Conservation (phyloP, 2,113 vertebrate genomes). For the Labrus mixtus region DNA sequence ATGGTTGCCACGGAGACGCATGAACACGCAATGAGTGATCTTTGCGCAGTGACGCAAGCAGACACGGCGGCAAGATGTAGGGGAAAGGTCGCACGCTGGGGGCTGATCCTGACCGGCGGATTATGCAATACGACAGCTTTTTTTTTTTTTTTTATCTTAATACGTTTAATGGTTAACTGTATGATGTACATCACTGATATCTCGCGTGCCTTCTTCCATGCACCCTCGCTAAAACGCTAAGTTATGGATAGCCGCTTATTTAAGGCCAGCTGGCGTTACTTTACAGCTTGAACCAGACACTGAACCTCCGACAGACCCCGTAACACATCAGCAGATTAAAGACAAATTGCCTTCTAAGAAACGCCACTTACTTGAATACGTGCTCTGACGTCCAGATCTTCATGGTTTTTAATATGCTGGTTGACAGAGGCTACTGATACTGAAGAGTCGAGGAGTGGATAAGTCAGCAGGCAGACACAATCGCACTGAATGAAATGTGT, state of each 20-base stretch:
- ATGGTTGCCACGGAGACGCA: conserved; percentile 60
- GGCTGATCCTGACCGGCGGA: neutral
- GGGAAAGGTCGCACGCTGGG: conserved; percentile 69
- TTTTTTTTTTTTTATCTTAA: neutral
- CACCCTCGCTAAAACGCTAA: too few species aligned
- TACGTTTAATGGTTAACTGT: neutral
- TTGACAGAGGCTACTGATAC: neutral
- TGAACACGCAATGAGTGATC: conserved; percentile 8
- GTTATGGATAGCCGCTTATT: neutral
- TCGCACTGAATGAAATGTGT: conserved; percentile 28
- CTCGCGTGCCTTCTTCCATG: too few species aligned
- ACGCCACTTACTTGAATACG: conserved; percentile 81
- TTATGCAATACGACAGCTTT: conserved; percentile 37
- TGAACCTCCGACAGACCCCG: neutral
- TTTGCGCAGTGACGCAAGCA: conserved; percentile 39
- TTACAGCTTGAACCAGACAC: neutral
- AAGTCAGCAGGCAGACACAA: conserved; percentile 11
- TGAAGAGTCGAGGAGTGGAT: neutral
- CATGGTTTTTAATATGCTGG: conserved; percentile 58
- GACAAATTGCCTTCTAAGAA: too few species aligned
- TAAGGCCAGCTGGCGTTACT: neutral
- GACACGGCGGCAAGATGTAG: conserved; percentile 36
- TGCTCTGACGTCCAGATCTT: conserved; percentile 87
- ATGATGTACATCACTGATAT: neutral
- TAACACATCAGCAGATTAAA: neutral